Conservation (phyloP, 2,888 invertebrate genomes). For the Palloptera scutellata region DNA sequence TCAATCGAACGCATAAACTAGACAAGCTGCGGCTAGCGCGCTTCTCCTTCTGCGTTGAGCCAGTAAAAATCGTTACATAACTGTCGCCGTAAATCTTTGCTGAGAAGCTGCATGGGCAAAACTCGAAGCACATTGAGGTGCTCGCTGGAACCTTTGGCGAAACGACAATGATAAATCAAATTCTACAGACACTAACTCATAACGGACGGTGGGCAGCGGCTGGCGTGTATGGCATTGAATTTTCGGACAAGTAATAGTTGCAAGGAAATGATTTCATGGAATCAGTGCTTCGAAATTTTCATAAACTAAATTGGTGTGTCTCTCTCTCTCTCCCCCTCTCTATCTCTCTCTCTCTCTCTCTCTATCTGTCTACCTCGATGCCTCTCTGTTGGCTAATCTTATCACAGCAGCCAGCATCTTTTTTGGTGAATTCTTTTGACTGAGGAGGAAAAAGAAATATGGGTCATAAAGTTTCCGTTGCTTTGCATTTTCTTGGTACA, state of each 20-base stretch:
- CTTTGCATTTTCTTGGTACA: background rate
- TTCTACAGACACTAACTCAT: conserved; percentile 22
- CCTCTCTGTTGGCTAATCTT: background rate
- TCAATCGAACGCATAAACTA: conserved; percentile 25
- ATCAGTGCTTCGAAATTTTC: background rate
- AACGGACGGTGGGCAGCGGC: background rate
- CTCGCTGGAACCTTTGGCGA: conserved; percentile 37
- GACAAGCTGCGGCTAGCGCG: conserved; percentile 28
- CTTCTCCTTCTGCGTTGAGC: no score
- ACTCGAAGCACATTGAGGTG: conserved; percentile 37
- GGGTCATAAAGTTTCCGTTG: conserved; percentile 16
- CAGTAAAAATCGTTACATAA: conserved; percentile 28
- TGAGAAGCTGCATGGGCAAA: conserved; percentile 29
- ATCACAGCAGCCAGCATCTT: background rate
- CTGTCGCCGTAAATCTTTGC: conserved; percentile 42
- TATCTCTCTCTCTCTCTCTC: no score
- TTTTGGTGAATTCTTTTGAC: background rate
- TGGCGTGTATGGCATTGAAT: background rate
- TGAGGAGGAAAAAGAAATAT: conserved; percentile 3
- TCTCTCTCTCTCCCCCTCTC: no score
- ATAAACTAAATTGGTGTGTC: no score
- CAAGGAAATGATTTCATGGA: conserved; percentile 19
- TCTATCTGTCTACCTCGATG: no score
- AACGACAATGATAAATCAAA: conserved; percentile 34
- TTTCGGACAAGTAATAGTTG: background rate